Evolutionary conservation across 2,888 invertebrate genomes (phyloP).

Genomic region (Ectemnius continuus): DNA sequence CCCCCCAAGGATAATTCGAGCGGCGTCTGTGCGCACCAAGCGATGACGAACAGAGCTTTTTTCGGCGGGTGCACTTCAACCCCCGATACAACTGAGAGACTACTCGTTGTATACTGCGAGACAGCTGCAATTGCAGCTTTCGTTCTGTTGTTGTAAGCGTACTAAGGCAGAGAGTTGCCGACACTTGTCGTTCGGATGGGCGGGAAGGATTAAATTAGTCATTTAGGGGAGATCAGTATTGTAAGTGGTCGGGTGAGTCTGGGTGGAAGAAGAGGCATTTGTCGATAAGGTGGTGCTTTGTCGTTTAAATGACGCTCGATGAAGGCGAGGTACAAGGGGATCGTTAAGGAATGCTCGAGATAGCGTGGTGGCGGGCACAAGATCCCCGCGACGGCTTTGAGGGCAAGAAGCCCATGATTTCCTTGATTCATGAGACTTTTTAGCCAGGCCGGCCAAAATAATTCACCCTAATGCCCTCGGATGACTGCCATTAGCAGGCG

Average conservation of each 20-base stretch:
- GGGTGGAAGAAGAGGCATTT: not conserved
- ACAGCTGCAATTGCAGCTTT: slow-evolving; percentile 51
- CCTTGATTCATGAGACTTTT: slow-evolving; percentile 74
- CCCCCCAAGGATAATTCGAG: slow-evolving; percentile 66
- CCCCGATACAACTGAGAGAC: not conserved
- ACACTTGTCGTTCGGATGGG: no score
- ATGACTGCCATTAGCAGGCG: slow-evolving; percentile 72
- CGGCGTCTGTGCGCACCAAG: slow-evolving; percentile 14
- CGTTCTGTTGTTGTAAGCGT: slow-evolving; percentile 22
- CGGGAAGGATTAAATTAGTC: no score
- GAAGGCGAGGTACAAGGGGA: not conserved
- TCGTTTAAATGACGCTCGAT: not conserved
- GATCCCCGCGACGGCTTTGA: slow-evolving; percentile 51
- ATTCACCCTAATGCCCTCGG: slow-evolving; percentile 76
- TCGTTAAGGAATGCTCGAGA: slow-evolving; percentile 21
- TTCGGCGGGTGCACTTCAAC: slow-evolving; percentile 19
- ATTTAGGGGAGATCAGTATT: no score
- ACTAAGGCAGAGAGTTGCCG: no score
- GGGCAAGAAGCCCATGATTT: slow-evolving; percentile 67
- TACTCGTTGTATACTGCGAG: slow-evolving; percentile 8
- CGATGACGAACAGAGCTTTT: not conserved
- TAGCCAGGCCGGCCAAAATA: slow-evolving; percentile 74
- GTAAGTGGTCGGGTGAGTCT: slow-evolving; percentile 1
- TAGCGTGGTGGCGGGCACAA: slow-evolving; percentile 58
- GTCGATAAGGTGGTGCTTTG: not conserved